These are phyloP conservation scores for Oplegnathus fasciatus DNA, from an alignment of 2,113 vertebrate species.

Conservation along the genomic window DNA sequence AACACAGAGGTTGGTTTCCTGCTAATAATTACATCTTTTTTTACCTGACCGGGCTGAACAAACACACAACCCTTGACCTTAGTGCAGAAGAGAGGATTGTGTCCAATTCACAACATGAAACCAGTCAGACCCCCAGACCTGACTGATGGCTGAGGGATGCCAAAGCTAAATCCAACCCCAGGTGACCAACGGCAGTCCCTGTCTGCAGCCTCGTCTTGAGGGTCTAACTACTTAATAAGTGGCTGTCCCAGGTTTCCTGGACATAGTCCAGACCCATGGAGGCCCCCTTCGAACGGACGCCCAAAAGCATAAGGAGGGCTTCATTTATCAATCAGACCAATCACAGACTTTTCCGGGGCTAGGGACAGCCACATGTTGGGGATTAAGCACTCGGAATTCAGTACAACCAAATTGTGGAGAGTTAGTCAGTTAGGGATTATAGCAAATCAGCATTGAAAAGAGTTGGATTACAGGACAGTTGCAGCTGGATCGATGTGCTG, in stretches of 20 bases:
- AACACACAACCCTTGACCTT: constrained; percentile 71
- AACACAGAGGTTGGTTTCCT: constrained; percentile 18
- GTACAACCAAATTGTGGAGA: constrained; percentile 68
- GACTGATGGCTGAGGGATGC: constrained; percentile 67
- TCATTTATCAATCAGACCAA: constrained; percentile 89
- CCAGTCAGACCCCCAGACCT: constrained; percentile 45
- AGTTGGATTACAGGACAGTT: constrained; percentile 65
- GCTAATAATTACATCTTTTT: constrained; percentile 74
- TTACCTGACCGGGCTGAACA: constrained; percentile 79
- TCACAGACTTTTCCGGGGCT: constrained; percentile 83
- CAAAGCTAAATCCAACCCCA: constrained; percentile 82
- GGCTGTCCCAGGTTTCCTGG: constrained; percentile 97
- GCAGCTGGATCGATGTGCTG: constrained; percentile 37
- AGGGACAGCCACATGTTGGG: constrained; percentile 82
- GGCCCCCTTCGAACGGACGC: constrained; percentile 87
- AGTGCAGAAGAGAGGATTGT: constrained; percentile 70
- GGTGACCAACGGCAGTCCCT: constrained; percentile 87
- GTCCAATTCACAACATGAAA: constrained; percentile 50
- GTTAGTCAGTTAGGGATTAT: constrained; percentile 68
- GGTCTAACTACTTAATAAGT: constrained; percentile 96
- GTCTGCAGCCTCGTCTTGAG: constrained; percentile 89
- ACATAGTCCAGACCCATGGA: constrained; percentile 94
- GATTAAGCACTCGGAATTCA: constrained; percentile 76
- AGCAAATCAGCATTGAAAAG: constrained; percentile 73
- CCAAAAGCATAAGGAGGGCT: constrained; percentile 85